phyloP scores from a whole-genome alignment of 1,140 invertebrate genomes.

The Leptinotarsa undecemlineata region DNA sequence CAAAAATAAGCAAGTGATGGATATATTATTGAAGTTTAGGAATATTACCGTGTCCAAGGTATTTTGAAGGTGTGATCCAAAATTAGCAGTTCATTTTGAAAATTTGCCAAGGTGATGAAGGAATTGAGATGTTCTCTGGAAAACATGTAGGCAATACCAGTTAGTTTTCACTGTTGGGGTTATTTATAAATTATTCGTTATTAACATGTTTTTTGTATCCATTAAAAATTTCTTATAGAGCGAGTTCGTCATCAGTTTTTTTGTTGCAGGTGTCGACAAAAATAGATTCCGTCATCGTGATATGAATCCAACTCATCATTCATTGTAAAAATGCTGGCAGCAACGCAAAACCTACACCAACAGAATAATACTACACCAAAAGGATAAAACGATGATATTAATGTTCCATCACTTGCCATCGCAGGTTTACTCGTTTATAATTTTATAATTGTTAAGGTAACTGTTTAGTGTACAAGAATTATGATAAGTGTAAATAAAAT shows the following conservation, averaged over 20 bases:
- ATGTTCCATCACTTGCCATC: background rate
- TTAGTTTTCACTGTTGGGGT: too few relatives aligned
- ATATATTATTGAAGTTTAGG: background rate
- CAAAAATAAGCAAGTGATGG: background rate
- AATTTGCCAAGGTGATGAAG: background rate
- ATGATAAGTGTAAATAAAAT: conserved; percentile 10
- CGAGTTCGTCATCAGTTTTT: too few relatives aligned
- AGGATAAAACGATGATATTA: background rate
- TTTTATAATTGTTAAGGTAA: conserved; percentile 10
- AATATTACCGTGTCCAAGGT: background rate
- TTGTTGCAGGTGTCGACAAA: too few relatives aligned
- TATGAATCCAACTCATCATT: too few relatives aligned
- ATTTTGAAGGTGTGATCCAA: conserved; percentile 2
- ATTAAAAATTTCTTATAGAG: too few relatives aligned
- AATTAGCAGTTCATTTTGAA: conserved; percentile 3
- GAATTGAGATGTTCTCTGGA: background rate
- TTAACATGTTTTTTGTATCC: too few relatives aligned
- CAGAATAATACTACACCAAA: background rate
- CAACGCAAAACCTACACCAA: conserved; percentile 1
- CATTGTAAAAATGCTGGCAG: too few relatives aligned
- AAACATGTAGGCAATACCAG: too few relatives aligned
- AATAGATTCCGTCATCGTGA: too few relatives aligned
- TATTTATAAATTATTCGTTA: too few relatives aligned
- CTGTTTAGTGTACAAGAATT: background rate
- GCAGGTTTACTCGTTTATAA: conserved; percentile 13